Evolutionary conservation across 2,888 invertebrate genomes (phyloP), one percentile per base, ranked within the genome.

Genomic region (Drosophila emarginata): DNA sequence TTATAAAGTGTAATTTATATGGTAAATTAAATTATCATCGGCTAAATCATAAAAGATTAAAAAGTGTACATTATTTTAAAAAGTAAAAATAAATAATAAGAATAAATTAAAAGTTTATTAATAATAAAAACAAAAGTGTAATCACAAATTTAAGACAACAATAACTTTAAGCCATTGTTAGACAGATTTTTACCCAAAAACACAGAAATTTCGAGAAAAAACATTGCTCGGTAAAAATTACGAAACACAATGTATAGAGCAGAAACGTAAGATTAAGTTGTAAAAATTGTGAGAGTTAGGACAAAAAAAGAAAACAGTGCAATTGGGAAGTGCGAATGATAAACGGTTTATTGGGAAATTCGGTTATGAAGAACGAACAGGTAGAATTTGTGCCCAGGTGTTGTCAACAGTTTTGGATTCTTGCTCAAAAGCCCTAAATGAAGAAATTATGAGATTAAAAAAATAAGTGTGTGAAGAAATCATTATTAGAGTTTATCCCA

Each of bases 141-240:
- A 71, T 64, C 64, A 56, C 68, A 75, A 72, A 77, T 86, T 78
- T 87, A 86, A 86, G 86, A 78, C 80, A 84, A 83, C 79, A 88
- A 78, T 80, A 88, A 83, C 79, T 86, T 68, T 79, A 88, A 87
- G 78, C 63, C 74, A 77, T 70, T 71, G 66, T 64, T 64, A 66
- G 59, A 66, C 72, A 70, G 66, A 72, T 74, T 78, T 74, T 68
- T 5, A 1, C 18, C 9, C 1, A 45, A 45, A 21, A 45, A 45
- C 4, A 45, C 45, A 21, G 18, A 72, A 74, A 51, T 36, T 54
- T 54, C 39, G 50, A 70, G 64, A 68, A 56, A 72, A 69, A 45
- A 76, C 32, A 62, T 76, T 66, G 66, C 77, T 78, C 78, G 74
- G 14, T 2, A 45, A 9, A 9, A 15, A 45, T 45, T 15, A 4